Evolutionary conservation across 2,888 invertebrate genomes (phyloP).

Genomic region (Trachelus tabidus): DNA sequence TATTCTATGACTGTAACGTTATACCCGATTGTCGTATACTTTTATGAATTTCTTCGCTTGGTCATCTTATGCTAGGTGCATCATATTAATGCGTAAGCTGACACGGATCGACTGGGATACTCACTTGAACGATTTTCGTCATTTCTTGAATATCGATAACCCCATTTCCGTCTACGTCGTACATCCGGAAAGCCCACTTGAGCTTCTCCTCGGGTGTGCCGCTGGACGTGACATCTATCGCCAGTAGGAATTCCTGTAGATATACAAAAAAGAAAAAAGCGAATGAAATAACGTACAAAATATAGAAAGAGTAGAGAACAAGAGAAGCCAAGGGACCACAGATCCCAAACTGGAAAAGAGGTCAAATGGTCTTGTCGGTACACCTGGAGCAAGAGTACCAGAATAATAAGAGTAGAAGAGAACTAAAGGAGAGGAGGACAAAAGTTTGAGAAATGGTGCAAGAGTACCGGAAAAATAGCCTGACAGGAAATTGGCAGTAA

Average conservation of each 20-base stretch:
- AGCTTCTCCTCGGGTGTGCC: constrained; percentile 98
- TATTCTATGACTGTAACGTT: too few relatives aligned
- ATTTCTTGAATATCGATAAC: constrained; percentile 98
- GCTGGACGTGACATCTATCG: constrained; percentile 97
- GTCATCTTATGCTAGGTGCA: background rate
- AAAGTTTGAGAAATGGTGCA: background rate
- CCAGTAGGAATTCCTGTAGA: constrained; percentile 93
- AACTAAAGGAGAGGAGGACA: background rate
- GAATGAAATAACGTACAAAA: background rate
- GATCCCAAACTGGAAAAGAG: background rate
- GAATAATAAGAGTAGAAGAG: background rate
- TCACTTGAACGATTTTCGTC: constrained; percentile 98
- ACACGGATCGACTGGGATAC: background rate
- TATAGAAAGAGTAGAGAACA: background rate
- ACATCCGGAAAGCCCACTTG: constrained; percentile 99
- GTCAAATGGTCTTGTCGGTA: background rate
- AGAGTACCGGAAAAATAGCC: background rate
- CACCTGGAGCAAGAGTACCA: background rate
- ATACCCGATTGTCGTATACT: too few relatives aligned
- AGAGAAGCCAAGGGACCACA: background rate
- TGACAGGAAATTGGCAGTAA: background rate
- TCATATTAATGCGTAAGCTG: background rate
- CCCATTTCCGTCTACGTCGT: constrained; percentile 98
- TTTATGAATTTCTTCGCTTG: background rate
- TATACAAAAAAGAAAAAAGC: constrained; percentile 46